Percentiles rank a stretch among this genome's conserved stretches.
Evolutionary conservation across 2,797 vertebrate species (phyloP).

Genomic region (Ceryle rudis): DNA sequence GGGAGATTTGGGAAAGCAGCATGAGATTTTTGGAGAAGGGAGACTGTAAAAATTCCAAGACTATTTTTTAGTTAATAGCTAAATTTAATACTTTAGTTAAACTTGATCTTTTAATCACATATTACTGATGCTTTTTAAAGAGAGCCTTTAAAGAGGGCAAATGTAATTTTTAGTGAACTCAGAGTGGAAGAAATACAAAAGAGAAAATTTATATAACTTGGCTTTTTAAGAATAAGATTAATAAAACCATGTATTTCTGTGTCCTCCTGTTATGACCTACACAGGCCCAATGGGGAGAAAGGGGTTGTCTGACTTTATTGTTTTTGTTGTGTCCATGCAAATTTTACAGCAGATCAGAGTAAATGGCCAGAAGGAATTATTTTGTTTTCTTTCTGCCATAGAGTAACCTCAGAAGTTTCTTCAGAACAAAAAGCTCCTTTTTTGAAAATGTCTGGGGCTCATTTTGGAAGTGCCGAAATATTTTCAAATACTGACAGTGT

Average conservation of each 20-base stretch:
- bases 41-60: not conserved
- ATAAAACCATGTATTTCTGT: not conserved
- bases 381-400: not conserved
- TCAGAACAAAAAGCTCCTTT: not conserved
- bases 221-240: not conserved
- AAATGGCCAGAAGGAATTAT: not conserved
- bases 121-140: not conserved
- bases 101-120: not conserved
- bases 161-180: not conserved
- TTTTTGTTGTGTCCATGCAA: not conserved
- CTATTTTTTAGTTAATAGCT: not conserved
- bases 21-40: not conserved
- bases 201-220: not conserved
- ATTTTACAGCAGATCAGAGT: not conserved
- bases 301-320: not conserved
- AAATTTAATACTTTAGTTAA: not conserved
- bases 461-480: not conserved
- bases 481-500: not conserved
- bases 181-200: not conserved
- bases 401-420: not conserved
- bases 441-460: not conserved
- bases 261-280: not conserved
- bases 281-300: not conserved
- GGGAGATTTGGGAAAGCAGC: not conserved
- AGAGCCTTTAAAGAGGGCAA: not conserved